Base-by-base conservation (phyloP, 2,797 vertebrate genomes). In the Lagocephalus sceleratus region DNA sequence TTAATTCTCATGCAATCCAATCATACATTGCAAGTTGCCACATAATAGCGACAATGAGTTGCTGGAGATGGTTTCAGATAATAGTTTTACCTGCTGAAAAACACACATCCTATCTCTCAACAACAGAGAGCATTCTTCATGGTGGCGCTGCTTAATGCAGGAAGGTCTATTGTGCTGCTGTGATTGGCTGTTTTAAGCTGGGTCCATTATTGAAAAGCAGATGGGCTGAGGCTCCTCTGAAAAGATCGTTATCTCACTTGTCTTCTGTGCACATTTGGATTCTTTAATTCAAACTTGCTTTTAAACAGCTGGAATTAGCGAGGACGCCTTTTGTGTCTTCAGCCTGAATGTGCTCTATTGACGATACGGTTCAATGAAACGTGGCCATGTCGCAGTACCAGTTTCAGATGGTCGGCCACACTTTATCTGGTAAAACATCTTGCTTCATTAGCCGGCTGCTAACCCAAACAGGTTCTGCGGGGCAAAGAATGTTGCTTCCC, bases 1-100 rank as follows among this genome's bases (percentile, higher is more conserved):
- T 86, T 82, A 76, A 82, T 78, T 57, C 67, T 73, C 57, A 25
- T 39, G 62, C 52, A 73, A 70, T 69, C 68, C 74, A 83, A 75
- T 79, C 72, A 71, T 38, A 16, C 54, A 40, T 57, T 53, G 52
- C 41, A 2, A 65, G 66, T 44, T 5, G 17, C 38, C 59, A n/a
- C 66, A 79, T 70, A 78, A 74, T 70, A 66, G 68, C 51, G 23
- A 21, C 45, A 76, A 63, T 1, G 1, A 17, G n/a, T 14, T 20
- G 15, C 35, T 43, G 22, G 21, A 51, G 64, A 66, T 67, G 48
- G 60, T 46, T 59, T 23, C 43, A 61, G 62, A 72, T 85, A 75
- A 73, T 71, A 53, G 26, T 66, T 78, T 73, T 73, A 79, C 65
- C 62, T 74, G 51, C 65, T 68, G 42, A 15, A 25, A 69, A 71